Base-by-base conservation (phyloP, 1,140 invertebrate species). In the Monomorium pharaonis region DNA sequence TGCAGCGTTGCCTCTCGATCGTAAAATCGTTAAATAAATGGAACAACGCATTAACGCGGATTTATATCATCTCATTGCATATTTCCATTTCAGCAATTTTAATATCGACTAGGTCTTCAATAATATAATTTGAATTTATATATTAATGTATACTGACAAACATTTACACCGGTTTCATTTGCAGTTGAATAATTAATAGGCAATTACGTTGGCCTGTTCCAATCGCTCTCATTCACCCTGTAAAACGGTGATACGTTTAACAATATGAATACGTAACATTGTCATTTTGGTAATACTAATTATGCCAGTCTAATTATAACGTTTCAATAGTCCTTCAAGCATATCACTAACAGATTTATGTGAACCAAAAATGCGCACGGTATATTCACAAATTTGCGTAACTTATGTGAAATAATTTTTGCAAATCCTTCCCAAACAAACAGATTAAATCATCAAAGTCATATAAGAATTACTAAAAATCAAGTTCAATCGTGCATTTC, bases 181-280 rank as follows among this genome's bases (percentile, higher is more conserved):
- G 54, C 51, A 72, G 42, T 44, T 83, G 67, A 83, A 83, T 83
- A 72, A 83, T 83, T 83, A 83, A 83, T 83, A 83, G 24, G 67
- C 67, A 83, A 83, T 83, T 83, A 74, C 37, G 51, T 83, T 6
- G 51, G 67, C 27, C 54, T 5, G 51, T 58, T 58, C 24, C 67
- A 74, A 69, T 54, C 65, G 49, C 51, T 74, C 37, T 74, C 14
- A 65, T 63, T 33, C 30, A 65, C 33, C 44, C 30, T 60, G 37
- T 83, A 30, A 27, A 56, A 47, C 51, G 67, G 33, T 74, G 78
- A 83, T 74, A 51, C 67, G 54, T 60, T 67, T 58, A 83, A 37
- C 37, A 18, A 83, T 74, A 33, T 33, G 51, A 83, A 56, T 60
- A 47, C 18, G 42, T 72, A 60, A 81, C 65, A 58, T 47, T 72